phyloP scores from a whole-genome alignment of 1,140 invertebrate genomes.

The Agraylea sexmaculata region DNA sequence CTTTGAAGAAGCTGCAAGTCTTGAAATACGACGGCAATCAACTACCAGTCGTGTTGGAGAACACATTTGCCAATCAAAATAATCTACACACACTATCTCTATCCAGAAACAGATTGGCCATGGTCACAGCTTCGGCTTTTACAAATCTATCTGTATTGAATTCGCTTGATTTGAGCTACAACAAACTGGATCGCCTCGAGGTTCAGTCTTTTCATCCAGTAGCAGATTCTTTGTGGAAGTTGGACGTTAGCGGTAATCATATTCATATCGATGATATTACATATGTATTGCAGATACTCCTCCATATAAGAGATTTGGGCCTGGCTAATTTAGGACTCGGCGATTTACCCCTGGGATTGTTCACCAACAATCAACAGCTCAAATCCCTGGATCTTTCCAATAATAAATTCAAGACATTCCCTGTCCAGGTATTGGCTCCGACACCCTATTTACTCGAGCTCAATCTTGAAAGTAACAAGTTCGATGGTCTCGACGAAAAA shows the following conservation, averaged over 20 bases:
- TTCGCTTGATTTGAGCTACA: constrained; percentile 59
- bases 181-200: constrained; percentile 56
- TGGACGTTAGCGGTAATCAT: constrained; percentile 58
- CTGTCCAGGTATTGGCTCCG: constrained; percentile 41
- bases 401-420: constrained; percentile 45
- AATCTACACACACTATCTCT: constrained; percentile 45
- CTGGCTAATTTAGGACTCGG: constrained; percentile 44
- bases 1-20: constrained; percentile 52
- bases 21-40: constrained; percentile 65
- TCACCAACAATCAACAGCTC: constrained; percentile 32
- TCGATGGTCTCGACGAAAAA: constrained; percentile 44
- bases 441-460: constrained; percentile 43
- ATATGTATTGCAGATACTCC: constrained; percentile 41
- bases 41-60: constrained; percentile 58
- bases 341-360: constrained; percentile 41
- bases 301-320: constrained; percentile 42
- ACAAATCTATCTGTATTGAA: constrained; percentile 50
- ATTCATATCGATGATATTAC: constrained; percentile 34
- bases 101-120: constrained; percentile 58
- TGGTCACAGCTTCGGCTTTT: constrained; percentile 57
- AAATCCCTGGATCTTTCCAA: constrained; percentile 40
- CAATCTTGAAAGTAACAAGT: constrained; percentile 50
- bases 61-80: constrained; percentile 55
- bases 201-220: constrained; percentile 45
- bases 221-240: constrained; percentile 44